Percentiles rank a stretch among this genome's conserved stretches.
Conservation (phyloP, 2,113 vertebrate genomes). For the Etheostoma cragini region DNA sequence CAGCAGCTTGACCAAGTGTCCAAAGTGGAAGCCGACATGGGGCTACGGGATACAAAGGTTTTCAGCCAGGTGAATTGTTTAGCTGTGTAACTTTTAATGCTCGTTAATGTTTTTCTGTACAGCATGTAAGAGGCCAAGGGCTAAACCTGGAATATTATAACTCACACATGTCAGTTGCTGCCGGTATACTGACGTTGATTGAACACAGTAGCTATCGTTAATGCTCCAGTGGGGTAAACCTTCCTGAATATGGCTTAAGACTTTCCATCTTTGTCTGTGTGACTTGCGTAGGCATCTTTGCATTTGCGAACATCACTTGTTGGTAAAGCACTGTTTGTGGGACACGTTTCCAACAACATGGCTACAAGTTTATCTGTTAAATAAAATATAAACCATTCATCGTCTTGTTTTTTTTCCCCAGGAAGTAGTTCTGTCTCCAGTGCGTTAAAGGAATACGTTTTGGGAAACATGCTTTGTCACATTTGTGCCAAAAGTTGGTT, state of each 20-base stretch:
- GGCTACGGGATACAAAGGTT: slow-evolving; percentile 30
- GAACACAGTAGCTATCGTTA: background rate
- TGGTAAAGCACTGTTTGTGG: background rate
- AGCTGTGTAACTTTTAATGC: slow-evolving; percentile 9
- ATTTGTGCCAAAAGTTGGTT: too few species aligned
- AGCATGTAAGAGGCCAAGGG: background rate
- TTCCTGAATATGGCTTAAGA: background rate
- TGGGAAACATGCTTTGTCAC: too few species aligned
- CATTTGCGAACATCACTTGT: slow-evolving; percentile 10
- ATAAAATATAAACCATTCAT: too few species aligned
- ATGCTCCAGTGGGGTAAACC: background rate
- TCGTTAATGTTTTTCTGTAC: slow-evolving; percentile 7
- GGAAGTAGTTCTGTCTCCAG: too few species aligned
- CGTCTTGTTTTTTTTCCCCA: too few species aligned
- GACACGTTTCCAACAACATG: background rate
- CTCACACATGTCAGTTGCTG: background rate
- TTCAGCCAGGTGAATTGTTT: slow-evolving; percentile 31
- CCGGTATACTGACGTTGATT: background rate
- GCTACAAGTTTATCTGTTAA: too few species aligned
- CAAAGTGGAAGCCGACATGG: background rate
- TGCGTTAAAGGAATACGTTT: too few species aligned
- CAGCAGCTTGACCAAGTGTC: background rate
- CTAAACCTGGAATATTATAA: background rate
- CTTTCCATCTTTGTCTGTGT: background rate
- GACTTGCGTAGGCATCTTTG: background rate